A percentile compares a stretch with the other conserved stretches of the same genome.
Evolutionary conservation across 2,888 invertebrate genomes (phyloP).

Genomic region (Euzophera pinguis): DNA sequence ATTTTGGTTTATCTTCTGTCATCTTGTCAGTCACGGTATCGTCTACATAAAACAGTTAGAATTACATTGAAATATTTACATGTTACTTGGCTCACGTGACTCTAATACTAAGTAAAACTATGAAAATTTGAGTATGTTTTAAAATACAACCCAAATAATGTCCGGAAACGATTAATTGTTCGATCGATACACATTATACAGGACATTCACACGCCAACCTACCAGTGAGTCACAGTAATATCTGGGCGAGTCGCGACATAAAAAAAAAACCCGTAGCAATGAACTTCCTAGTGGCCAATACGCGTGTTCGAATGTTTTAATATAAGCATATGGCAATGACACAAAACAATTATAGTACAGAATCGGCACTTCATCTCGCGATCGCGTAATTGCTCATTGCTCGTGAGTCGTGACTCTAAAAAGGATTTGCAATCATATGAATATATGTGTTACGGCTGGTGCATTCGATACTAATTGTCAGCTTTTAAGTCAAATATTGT

Average conservation of each 20-base stretch:
- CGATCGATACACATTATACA: constrained; percentile 26
- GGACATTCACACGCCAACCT: constrained; percentile 24
- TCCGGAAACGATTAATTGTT: constrained; percentile 15
- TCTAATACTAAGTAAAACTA: too few relatives aligned
- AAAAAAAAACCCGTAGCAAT: constrained; percentile 62
- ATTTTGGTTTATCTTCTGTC: neutral
- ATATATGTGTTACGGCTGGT: too few relatives aligned
- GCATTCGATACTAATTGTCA: too few relatives aligned
- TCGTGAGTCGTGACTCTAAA: too few relatives aligned
- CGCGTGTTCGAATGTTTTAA: constrained; percentile 52
- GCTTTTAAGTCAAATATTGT: too few relatives aligned
- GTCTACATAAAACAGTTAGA: neutral
- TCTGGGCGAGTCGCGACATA: constrained; percentile 46
- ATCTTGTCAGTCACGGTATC: neutral
- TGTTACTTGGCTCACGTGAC: neutral
- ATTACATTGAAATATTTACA: neutral
- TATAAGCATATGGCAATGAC: constrained; percentile 39
- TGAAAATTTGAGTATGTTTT: neutral
- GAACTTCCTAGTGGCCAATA: constrained; percentile 64
- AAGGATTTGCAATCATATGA: too few relatives aligned
- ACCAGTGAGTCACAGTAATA: constrained; percentile 49
- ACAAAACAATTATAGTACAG: constrained; percentile 15
- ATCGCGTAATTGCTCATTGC: too few relatives aligned
- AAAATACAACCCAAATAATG: neutral
- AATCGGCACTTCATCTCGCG: neutral